These are phyloP conservation scores for Ochropacha duplaris DNA, from an alignment of 2,888 invertebrate species.

Conservation along the genomic window DNA sequence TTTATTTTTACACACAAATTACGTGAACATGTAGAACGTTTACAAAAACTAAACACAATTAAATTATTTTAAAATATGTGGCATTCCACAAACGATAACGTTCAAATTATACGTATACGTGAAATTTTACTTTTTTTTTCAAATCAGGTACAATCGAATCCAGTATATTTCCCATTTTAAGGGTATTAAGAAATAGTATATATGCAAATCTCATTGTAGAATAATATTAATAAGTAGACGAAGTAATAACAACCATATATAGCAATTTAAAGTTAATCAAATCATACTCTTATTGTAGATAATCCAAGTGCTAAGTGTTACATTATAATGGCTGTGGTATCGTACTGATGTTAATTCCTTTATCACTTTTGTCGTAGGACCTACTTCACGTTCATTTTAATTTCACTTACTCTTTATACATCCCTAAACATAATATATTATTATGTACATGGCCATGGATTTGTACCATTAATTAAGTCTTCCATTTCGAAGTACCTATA, in stretches of 20 bases:
- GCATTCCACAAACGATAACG: slow-evolving; percentile 31
- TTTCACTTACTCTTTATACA: slow-evolving; percentile 42
- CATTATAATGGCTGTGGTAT: slow-evolving; percentile 80
- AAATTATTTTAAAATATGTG: not conserved
- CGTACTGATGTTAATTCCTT: slow-evolving; percentile 74
- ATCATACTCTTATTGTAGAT: slow-evolving; percentile 57
- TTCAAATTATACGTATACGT: slow-evolving; percentile 60
- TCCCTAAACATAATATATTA: slow-evolving; percentile 52
- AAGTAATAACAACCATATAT: slow-evolving; percentile 40
- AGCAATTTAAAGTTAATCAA: slow-evolving; percentile 50
- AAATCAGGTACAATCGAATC: not conserved
- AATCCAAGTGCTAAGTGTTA: slow-evolving; percentile 76
- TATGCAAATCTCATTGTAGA: slow-evolving; percentile 36
- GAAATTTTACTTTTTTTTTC: slow-evolving; percentile 17
- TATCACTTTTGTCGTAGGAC: slow-evolving; percentile 60
- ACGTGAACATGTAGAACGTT: not conserved
- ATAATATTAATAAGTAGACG: slow-evolving; percentile 34
- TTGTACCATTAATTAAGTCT: slow-evolving; percentile 77
- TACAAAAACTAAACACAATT: not conserved
- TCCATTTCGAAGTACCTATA: slow-evolving; percentile 73
- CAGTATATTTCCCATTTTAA: not conserved
- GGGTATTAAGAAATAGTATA: slow-evolving; percentile 24
- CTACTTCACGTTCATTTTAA: slow-evolving; percentile 53
- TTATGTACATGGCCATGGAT: slow-evolving; percentile 63
- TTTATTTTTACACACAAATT: not conserved